Conservation (phyloP, 2,797 vertebrate species). For the Gallinago nigripennis region DNA sequence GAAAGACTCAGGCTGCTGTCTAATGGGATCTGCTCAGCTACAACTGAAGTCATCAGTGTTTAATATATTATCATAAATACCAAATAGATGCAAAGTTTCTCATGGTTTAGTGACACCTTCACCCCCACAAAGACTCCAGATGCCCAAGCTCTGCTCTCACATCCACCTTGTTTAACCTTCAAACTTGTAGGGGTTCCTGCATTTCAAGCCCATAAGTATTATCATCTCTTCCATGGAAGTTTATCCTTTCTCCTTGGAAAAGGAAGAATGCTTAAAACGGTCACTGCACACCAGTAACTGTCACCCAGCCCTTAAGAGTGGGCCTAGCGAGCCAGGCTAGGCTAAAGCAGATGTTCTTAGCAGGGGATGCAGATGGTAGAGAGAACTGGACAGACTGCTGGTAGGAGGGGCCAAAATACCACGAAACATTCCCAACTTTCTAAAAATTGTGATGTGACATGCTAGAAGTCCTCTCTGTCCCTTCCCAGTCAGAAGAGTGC, state of each 20-base stretch:
- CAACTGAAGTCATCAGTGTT: neutral
- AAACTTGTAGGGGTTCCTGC: neutral
- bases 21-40: neutral
- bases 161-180: neutral
- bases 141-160: neutral
- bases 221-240: neutral
- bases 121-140: neutral
- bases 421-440: neutral
- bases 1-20: neutral
- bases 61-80: neutral
- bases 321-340: neutral
- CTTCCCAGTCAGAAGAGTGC: neutral
- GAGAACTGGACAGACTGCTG: neutral
- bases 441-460: neutral
- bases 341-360: neutral
- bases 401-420: neutral
- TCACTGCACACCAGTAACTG: neutral
- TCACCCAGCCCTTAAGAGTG: neutral
- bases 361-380: neutral
- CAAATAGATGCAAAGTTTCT: neutral
- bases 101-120: neutral
- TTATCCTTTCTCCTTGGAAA: neutral
- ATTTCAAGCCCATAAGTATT: accelerated
- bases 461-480: neutral
- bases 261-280: neutral